Evolutionary conservation across 1,140 invertebrate species (phyloP).

Genomic region (Halesus radiatus): DNA sequence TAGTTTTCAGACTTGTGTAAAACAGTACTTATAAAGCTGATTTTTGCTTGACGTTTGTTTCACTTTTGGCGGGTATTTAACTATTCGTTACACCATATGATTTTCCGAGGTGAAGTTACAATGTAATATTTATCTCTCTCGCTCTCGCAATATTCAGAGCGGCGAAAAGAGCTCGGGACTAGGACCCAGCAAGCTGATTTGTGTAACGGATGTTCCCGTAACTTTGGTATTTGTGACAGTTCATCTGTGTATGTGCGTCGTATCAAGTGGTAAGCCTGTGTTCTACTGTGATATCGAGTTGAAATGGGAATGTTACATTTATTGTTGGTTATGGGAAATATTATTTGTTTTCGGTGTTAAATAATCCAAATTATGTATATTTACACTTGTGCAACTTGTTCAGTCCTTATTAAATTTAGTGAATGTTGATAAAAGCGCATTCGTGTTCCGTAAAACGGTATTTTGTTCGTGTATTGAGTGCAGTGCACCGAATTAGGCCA

Average conservation of each 20-base stretch:
- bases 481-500: slow-evolving; percentile 71
- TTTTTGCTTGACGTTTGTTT: neutral
- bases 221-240: slow-evolving; percentile 49
- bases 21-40: neutral
- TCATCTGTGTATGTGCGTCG: slow-evolving; percentile 45
- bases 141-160: neutral
- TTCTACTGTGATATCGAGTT: slow-evolving; percentile 48
- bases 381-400: slow-evolving; percentile 22
- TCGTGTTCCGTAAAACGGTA: slow-evolving; percentile 44
- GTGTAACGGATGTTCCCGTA: slow-evolving; percentile 49
- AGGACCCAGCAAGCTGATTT: neutral
- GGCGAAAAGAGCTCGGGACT: slow-evolving; percentile 13
- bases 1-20: no score
- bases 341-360: slow-evolving; percentile 52
- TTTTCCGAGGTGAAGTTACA: slow-evolving; percentile 24
- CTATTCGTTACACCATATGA: slow-evolving; percentile 42
- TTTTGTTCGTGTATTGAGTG: slow-evolving; percentile 68
- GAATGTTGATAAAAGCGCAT: slow-evolving; percentile 30
- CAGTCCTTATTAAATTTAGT: slow-evolving; percentile 27
- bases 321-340: slow-evolving; percentile 50
- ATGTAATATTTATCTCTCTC: slow-evolving; percentile 35
- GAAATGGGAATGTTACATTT: slow-evolving; percentile 47
- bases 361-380: slow-evolving; percentile 38
- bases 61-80: neutral
- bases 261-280: slow-evolving; percentile 38